phyloP scores from a whole-genome alignment of 2,113 vertebrate species.

The Pygoscelis adeliae region DNA sequence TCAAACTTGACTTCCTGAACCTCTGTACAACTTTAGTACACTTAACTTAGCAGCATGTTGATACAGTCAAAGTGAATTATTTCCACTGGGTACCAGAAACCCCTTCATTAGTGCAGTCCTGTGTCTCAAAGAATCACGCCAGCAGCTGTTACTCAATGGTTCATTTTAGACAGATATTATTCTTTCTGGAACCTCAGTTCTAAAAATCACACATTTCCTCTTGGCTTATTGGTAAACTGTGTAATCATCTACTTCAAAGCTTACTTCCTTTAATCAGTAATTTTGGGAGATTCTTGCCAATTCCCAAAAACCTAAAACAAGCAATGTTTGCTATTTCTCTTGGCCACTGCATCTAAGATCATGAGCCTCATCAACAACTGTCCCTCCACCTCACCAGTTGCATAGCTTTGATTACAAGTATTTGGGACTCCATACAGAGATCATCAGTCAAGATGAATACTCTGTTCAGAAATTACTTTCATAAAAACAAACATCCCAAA shows the following conservation, averaged over 20 bases:
- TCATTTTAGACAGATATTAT: neutral
- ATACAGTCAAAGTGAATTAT: neutral
- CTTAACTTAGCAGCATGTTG: neutral
- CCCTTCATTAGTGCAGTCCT: neutral
- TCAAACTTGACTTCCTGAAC: neutral
- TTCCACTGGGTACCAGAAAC: neutral
- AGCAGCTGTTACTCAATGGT: neutral
- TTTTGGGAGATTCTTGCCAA: neutral
- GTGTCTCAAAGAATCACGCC: neutral
- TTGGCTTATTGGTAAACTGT: neutral
- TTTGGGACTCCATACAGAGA: neutral
- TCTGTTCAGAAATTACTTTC: neutral
- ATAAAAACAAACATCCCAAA: neutral
- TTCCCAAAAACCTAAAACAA: neutral
- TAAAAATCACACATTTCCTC: neutral
- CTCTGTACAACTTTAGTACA: neutral
- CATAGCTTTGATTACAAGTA: neutral
- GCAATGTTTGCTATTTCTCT: neutral
- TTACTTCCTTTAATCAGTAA: neutral
- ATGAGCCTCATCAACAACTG: neutral
- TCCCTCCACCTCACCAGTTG: neutral
- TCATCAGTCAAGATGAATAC: neutral
- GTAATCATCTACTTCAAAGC: neutral
- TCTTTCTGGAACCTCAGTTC: neutral
- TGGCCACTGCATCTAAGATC: neutral